A percentile compares a stretch with the other conserved stretches of the same genome.
Conservation (phyloP, 2,888 invertebrate genomes). For the Macrostomum cliftonense region DNA sequence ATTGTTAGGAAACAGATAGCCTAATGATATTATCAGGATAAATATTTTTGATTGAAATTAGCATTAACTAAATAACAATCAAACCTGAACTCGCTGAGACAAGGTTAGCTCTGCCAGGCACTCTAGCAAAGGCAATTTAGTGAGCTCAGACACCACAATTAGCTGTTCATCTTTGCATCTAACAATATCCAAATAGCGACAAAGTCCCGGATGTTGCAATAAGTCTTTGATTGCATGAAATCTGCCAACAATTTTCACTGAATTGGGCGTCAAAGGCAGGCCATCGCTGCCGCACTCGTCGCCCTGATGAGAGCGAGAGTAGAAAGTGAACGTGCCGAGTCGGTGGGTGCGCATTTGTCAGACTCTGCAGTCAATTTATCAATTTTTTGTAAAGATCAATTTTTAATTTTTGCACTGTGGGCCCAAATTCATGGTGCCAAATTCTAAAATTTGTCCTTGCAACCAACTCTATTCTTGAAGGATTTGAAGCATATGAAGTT, state of each 20-base stretch:
- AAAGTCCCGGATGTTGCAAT: constrained; percentile 59
- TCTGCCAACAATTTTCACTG: constrained; percentile 72
- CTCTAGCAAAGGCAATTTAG: background rate
- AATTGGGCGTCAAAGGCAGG: constrained; percentile 80
- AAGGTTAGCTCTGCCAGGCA: constrained; percentile 5
- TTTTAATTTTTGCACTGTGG: too few species aligned
- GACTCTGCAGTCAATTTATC: too few species aligned
- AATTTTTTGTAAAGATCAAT: too few species aligned
- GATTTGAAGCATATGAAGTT: too few species aligned
- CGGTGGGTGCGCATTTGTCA: too few species aligned
- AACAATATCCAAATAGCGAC: constrained; percentile 71
- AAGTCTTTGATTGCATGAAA: constrained; percentile 59
- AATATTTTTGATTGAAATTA: background rate
- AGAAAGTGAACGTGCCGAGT: constrained; percentile 70
- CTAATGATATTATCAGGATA: too few species aligned
- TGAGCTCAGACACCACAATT: too few species aligned
- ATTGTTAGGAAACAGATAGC: too few species aligned
- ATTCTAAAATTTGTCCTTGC: too few species aligned
- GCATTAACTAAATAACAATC: background rate
- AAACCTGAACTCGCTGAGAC: constrained; percentile 5
- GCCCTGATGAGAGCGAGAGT: constrained; percentile 63
- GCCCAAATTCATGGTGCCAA: too few species aligned
- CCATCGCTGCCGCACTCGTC: constrained; percentile 73
- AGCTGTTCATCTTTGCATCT: constrained; percentile 71
- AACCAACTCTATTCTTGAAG: too few species aligned